These are phyloP conservation scores for Dicyrtomina minuta DNA, from an alignment of 2,888 invertebrate genomes.

Conservation along the genomic window DNA sequence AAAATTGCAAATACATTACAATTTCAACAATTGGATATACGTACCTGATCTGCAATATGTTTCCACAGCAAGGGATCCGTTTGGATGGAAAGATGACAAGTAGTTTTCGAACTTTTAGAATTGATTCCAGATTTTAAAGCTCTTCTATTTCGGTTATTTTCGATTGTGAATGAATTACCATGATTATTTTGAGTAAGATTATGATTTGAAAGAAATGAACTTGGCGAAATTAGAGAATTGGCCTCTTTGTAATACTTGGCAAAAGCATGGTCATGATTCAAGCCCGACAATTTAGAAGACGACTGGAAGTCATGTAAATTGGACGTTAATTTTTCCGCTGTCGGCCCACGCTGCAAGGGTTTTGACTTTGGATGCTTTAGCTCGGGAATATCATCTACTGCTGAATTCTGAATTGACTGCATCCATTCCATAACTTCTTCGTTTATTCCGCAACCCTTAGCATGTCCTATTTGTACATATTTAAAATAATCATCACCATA, in stretches of 20 bases:
- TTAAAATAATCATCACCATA: too few relatives aligned
- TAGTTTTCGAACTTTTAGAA: constrained; percentile 70
- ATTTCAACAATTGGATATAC: background rate
- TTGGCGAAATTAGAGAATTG: constrained; percentile 30
- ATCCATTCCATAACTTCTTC: constrained; percentile 89
- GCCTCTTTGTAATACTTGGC: constrained; percentile 52
- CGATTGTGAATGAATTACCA: constrained; percentile 31
- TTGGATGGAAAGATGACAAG: constrained; percentile 94
- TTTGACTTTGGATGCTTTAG: constrained; percentile 52
- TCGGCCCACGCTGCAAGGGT: constrained; percentile 44
- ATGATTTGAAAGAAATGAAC: constrained; percentile 24
- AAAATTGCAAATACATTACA: background rate
- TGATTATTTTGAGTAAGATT: constrained; percentile 31
- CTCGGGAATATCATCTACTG: constrained; percentile 56
- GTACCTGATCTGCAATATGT: constrained; percentile 82
- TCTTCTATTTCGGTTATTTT: constrained; percentile 47
- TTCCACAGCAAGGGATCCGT: constrained; percentile 98
- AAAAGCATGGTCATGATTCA: constrained; percentile 41
- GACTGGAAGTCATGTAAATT: constrained; percentile 39
- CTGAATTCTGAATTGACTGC: constrained; percentile 74
- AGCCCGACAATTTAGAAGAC: constrained; percentile 4
- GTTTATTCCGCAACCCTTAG: constrained; percentile 83
- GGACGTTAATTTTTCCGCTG: constrained; percentile 44
- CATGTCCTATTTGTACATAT: constrained; percentile 76
- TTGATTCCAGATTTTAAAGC: constrained; percentile 43